Evolutionary conservation across 2,113 vertebrate genomes (phyloP), one percentile per base, ranked within the genome.

Genomic region (Vireo altiloquus): DNA sequence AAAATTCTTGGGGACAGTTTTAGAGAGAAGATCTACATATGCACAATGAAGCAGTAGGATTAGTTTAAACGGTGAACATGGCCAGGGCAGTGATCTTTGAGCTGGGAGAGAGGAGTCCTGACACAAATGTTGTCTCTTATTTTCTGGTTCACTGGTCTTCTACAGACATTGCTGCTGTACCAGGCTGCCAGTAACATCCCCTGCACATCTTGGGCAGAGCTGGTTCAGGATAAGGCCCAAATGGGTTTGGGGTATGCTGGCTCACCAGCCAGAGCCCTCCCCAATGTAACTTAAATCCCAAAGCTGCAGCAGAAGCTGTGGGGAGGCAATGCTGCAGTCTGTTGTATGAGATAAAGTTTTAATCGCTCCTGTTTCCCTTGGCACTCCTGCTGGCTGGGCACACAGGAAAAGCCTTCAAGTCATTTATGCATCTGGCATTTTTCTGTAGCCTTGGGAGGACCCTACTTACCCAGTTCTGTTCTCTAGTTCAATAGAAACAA

Each of bases 281-380:
- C 20, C 68, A 33, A 0, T 0, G 9, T 40, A 31, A 30, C 23
- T 90, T 53, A 57, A 70, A 68, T 75, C 74, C 31, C 49, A 70
- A 54, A 53, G 52, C 20, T 57, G 28, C 52, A 71, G 44, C 53
- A 92, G 88, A 91, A 79, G 85, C 25, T 47, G 54, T 54, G 78
- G 78, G 84, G 74, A 94, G 59, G 59, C 63, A 74, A 37, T 66
- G 71, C 57, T 64, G 31, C 31, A 54, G 42, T 77, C 66, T 92
- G 50, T 24, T 59, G 13, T 35, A 24, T 30, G 42, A 89, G 81
- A 93, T 86, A 87, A 92, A 76, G 63, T 52, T 93, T 76, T 87
- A 70, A 68, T 91, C 84, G 82, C 63, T 83, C 35, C n/a, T 77
- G 56, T 88, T 96, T 94, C 54, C 39, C 59, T 76, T 89, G 81